Percentiles rank a stretch among this genome's conserved stretches.
These are phyloP conservation scores for Cossypha dichroa DNA, from an alignment of 2,797 vertebrate genomes.

Conservation along the genomic window DNA sequence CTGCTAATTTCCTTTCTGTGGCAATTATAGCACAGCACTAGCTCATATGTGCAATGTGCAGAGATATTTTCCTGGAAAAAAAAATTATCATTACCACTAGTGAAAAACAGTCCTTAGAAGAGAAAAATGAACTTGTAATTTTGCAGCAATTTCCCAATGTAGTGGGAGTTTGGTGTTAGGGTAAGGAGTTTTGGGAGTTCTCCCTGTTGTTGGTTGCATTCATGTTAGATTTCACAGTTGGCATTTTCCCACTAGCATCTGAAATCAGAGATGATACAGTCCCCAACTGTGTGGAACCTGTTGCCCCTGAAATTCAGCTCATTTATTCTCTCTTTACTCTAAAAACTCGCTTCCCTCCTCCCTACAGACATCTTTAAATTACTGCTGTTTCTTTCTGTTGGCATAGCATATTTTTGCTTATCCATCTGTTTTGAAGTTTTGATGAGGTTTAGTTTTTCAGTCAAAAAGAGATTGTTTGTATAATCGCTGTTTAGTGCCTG, in stretches of 20 bases:
- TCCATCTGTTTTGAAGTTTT: slow-evolving; percentile 65
- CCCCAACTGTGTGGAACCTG: neutral
- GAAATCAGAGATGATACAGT: neutral
- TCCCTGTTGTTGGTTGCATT: neutral
- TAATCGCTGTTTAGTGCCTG: slow-evolving; percentile 36
- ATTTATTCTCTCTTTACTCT: slow-evolving; percentile 10
- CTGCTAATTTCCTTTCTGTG: slow-evolving; percentile 73
- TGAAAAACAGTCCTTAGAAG: slow-evolving; percentile 6
- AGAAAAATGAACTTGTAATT: slow-evolving; percentile 23
- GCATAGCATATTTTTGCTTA: slow-evolving; percentile 47
- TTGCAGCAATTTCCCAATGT: neutral
- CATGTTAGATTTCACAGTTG: neutral
- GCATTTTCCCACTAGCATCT: neutral
- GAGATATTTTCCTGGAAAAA: neutral
- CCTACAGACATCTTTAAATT: slow-evolving; percentile 27
- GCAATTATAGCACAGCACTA: slow-evolving; percentile 45
- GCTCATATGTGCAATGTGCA: slow-evolving; percentile 44
- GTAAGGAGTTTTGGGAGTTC: neutral
- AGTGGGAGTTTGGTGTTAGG: neutral
- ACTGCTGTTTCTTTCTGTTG: slow-evolving; percentile 50
- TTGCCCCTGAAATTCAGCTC: slow-evolving; percentile 44
- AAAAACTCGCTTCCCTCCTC: neutral
- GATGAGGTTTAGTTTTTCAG: slow-evolving; percentile 52
- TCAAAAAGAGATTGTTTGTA: slow-evolving; percentile 50
- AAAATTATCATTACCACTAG: neutral